Evolutionary conservation across 2,113 vertebrate genomes (phyloP).

Genomic region (Melanerpes formicivorus): DNA sequence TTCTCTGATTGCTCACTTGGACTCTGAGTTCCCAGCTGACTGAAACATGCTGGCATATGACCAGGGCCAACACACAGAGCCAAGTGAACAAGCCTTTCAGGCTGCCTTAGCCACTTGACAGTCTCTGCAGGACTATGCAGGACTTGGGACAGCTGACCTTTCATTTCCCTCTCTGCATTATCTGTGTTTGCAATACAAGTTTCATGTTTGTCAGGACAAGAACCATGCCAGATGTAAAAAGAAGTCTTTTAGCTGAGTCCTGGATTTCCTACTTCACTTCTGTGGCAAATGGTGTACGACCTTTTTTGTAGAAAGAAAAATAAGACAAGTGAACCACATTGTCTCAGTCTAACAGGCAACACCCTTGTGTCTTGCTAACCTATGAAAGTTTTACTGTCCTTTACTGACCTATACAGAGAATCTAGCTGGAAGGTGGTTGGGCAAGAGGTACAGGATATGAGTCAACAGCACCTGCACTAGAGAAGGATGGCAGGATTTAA

Average conservation of each 20-base stretch:
- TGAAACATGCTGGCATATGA: background rate
- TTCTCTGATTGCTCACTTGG: background rate
- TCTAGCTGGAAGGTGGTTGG: conserved; percentile 3
- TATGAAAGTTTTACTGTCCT: conserved; percentile 53
- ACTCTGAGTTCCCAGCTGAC: background rate
- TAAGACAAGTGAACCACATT: conserved; percentile 76
- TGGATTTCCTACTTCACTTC: conserved; percentile 72
- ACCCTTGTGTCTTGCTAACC: conserved; percentile 55
- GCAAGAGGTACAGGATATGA: conserved; percentile 58
- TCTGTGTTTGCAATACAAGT: conserved; percentile 32
- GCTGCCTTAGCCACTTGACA: conserved; percentile 28
- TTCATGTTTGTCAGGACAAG: conserved; percentile 51
- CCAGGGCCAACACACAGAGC: background rate
- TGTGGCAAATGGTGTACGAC: conserved; percentile 51
- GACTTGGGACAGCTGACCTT: conserved; percentile 37
- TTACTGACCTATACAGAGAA: conserved; percentile 45
- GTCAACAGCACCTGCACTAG: conserved; percentile 58
- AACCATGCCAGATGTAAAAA: conserved; percentile 66
- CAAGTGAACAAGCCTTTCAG: background rate
- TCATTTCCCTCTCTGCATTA: conserved; percentile 61
- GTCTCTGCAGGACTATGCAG: conserved; percentile 26
- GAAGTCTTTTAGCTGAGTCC: conserved; percentile 61
- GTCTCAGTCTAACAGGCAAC: conserved; percentile 66
- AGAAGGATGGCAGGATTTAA: conserved; percentile 7
- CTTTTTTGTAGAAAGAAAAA: conserved; percentile 76